phyloP scores from a whole-genome alignment of 2,113 vertebrate species.

The Neotoma lepida region DNA sequence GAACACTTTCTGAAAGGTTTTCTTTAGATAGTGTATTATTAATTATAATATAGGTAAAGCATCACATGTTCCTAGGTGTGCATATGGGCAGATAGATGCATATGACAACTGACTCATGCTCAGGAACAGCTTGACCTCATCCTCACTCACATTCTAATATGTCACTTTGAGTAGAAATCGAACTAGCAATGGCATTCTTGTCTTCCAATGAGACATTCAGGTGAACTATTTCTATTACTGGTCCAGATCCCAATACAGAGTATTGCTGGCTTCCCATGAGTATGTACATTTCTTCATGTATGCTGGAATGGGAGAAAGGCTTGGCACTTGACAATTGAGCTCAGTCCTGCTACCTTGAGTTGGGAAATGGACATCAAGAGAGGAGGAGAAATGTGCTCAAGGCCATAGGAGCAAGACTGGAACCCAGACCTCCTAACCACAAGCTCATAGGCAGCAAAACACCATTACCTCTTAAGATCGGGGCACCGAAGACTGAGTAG shows the following conservation, averaged over 20 bases:
- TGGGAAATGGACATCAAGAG: background rate
- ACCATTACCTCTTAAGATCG: conserved; percentile 81
- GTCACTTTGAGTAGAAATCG: background rate
- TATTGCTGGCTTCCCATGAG: too few species aligned
- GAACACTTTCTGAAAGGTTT: background rate
- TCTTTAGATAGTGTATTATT: background rate
- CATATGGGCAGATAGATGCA: background rate
- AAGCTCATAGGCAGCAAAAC: background rate
- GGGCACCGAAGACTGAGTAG: conserved; percentile 81
- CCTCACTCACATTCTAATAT: background rate
- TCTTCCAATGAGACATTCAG: background rate
- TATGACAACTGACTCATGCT: background rate
- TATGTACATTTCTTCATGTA: accelerated
- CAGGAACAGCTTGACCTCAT: background rate
- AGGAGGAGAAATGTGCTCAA: background rate
- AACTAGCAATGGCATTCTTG: accelerated
- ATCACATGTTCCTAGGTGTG: background rate
- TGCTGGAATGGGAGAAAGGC: accelerated
- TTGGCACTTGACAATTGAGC: accelerated
- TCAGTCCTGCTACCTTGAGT: background rate
- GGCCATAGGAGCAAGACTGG: background rate
- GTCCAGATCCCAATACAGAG: background rate
- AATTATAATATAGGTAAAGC: background rate
- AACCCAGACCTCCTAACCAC: background rate
- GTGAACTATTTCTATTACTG: background rate